Percentiles rank a stretch among this genome's conserved stretches.
phyloP scores from a whole-genome alignment of 30 jellyfish, hydroid and myxozoan genomes.

The Turritopsis dohrnii region DNA sequence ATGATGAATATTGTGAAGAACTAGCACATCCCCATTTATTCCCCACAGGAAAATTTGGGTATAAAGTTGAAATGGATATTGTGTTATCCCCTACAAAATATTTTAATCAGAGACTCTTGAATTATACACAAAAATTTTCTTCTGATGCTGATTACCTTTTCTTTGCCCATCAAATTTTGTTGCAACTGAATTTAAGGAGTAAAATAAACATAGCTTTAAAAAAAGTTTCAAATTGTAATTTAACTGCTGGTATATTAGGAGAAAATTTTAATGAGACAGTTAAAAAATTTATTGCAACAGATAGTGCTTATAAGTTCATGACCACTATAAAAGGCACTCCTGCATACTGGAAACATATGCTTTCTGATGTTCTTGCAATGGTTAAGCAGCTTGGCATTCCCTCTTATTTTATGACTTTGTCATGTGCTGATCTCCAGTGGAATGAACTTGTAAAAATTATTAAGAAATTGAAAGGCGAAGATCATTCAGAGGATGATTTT shows the following conservation, averaged over 20 bases:
- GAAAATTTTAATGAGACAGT: neutral
- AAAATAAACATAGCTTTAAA: constrained; percentile 1
- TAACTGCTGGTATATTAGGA: constrained; percentile 13
- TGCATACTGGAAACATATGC: no score
- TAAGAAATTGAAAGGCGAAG: neutral
- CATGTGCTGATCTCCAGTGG: constrained; percentile 16
- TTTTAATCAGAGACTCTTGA: constrained; percentile 5
- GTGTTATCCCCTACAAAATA: neutral
- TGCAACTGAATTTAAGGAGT: constrained; percentile 6
- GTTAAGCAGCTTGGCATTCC: constrained; percentile 27
- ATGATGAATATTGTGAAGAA: constrained; percentile 12
- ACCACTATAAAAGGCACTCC: no score
- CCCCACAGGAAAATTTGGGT: constrained; percentile 19
- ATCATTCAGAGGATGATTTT: neutral
- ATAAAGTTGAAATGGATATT: neutral
- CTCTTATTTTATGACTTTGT: constrained; percentile 8
- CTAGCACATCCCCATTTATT: constrained; percentile 28
- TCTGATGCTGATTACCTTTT: neutral
- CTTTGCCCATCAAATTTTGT: neutral
- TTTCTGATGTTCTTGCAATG: constrained; percentile 20
- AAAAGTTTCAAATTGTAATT: neutral
- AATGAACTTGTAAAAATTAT: neutral
- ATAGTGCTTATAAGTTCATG: constrained; percentile 9
- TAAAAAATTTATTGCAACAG: neutral
- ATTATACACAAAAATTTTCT: constrained; percentile 19